phyloP scores from a whole-genome alignment of 1,140 invertebrate genomes.

The Euura saliciscinereae region DNA sequence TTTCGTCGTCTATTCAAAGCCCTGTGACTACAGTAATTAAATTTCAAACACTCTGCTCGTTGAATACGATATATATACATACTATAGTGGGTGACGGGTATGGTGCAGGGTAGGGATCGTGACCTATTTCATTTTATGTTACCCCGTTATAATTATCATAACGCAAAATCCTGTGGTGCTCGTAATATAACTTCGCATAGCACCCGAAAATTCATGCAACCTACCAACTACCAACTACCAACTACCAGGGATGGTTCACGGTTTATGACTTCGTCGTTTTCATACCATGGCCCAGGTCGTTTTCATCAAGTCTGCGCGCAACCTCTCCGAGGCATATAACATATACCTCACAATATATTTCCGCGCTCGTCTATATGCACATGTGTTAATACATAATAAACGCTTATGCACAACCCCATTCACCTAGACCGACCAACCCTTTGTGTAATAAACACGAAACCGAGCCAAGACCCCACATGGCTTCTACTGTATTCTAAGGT shows the following conservation, averaged over 20 bases:
- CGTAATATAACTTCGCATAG: not conserved
- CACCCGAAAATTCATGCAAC: not conserved
- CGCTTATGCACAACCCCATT: not conserved
- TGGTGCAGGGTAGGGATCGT: not conserved
- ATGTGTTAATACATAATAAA: slow-evolving; percentile 8
- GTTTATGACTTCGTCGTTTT: not conserved
- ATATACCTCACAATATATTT: not conserved
- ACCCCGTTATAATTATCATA: not conserved
- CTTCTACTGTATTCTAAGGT: no score
- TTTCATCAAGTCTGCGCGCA: no score
- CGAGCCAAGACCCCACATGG: no score
- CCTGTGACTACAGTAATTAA: no score
- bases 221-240: no score
- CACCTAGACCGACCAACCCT: no score
- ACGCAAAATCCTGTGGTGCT: slow-evolving; percentile 2
- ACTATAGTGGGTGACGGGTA: not conserved
- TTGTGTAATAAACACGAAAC: not conserved
- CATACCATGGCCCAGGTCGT: no score
- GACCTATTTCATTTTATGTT: not conserved
- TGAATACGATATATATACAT: not conserved
- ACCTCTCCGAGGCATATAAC: no score
- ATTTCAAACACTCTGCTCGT: no score
- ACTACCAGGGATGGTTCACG: not conserved
- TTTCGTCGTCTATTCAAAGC: no score
- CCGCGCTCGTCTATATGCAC: not conserved